Conservation (phyloP, 2,888 invertebrate species). For the Lasioglossum marginatum region DNA sequence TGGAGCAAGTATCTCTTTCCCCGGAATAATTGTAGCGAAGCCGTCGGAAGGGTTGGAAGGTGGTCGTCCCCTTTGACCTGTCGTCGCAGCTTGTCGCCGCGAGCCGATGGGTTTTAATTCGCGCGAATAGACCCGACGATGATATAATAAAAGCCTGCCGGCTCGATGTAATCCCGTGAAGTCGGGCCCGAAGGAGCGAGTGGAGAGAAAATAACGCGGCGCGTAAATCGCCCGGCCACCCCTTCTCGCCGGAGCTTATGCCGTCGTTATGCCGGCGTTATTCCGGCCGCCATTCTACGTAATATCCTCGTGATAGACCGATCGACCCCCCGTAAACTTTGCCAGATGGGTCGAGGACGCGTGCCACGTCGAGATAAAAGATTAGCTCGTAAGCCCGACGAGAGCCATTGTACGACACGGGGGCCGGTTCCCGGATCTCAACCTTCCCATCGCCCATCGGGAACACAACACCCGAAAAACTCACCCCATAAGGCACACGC, state of each 20-base stretch:
- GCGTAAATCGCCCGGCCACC: constrained; percentile 50
- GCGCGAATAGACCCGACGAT: constrained; percentile 34
- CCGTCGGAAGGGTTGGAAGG: not conserved
- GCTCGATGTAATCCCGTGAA: constrained; percentile 33
- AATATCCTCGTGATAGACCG: constrained; percentile 76
- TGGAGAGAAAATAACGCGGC: constrained; percentile 46
- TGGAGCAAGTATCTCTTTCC: not conserved
- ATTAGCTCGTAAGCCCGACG: constrained; percentile 76
- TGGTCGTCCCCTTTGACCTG: constrained; percentile 1
- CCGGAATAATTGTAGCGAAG: not conserved
- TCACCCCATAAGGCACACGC: not conserved
- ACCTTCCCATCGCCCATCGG: constrained; percentile 31
- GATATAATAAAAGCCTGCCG: constrained; percentile 40
- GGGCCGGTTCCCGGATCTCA: constrained; percentile 30
- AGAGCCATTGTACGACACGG: constrained; percentile 74
- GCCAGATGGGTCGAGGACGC: constrained; percentile 82
- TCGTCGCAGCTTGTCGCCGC: not conserved
- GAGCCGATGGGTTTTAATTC: constrained; percentile 48
- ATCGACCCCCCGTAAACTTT: constrained; percentile 80
- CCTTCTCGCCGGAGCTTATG: constrained; percentile 38
- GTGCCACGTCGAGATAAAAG: constrained; percentile 82
- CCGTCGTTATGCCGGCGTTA: constrained; percentile 52
- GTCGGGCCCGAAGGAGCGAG: constrained; percentile 1
- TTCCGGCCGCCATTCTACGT: constrained; percentile 56
- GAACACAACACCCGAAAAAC: not conserved